Evolutionary conservation across 2,888 invertebrate species (phyloP).

Genomic region (Gerosis bhagava): DNA sequence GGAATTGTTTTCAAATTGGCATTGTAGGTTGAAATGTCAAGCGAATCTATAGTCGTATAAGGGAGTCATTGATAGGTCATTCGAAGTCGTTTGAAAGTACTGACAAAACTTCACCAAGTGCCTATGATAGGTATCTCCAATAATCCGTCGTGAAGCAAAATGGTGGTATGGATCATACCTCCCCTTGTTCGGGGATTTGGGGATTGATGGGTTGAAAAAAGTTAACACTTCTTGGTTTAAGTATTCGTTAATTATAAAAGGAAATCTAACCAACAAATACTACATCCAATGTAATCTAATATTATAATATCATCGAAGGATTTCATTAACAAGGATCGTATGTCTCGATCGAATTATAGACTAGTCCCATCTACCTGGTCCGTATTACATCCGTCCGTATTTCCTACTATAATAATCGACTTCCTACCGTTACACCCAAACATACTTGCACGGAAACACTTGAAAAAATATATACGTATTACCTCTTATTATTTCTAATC

Average conservation of each 20-base stretch:
- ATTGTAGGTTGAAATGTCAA: conserved; percentile 10
- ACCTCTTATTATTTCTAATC: conserved; percentile 66
- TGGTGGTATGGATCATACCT: too few species aligned
- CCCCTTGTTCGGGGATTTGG: too few species aligned
- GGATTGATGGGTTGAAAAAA: too few species aligned
- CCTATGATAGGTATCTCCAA: too few species aligned
- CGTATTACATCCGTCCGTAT: conserved; percentile 65
- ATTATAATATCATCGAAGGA: conserved; percentile 1
- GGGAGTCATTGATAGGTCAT: too few species aligned
- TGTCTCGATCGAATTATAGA: conserved; percentile 25
- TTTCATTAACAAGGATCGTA: conserved; percentile 22
- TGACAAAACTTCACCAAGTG: too few species aligned
- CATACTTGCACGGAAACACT: conserved; percentile 38
- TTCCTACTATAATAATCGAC: conserved; percentile 68
- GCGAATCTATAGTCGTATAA: not conserved
- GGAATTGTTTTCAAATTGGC: conserved; percentile 20
- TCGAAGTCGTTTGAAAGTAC: too few species aligned
- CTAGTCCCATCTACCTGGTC: conserved; percentile 54
- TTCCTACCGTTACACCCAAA: conserved; percentile 68
- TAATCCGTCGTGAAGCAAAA: too few species aligned
- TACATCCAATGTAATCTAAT: conserved; percentile 14
- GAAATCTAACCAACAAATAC: too few species aligned
- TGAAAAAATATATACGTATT: conserved; percentile 52
- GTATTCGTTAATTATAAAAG: too few species aligned
- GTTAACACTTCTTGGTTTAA: too few species aligned